Percentiles rank a stretch among this genome's conserved stretches.
Conservation (phyloP, 2,797 vertebrate genomes). For the Strix occidentalis region DNA sequence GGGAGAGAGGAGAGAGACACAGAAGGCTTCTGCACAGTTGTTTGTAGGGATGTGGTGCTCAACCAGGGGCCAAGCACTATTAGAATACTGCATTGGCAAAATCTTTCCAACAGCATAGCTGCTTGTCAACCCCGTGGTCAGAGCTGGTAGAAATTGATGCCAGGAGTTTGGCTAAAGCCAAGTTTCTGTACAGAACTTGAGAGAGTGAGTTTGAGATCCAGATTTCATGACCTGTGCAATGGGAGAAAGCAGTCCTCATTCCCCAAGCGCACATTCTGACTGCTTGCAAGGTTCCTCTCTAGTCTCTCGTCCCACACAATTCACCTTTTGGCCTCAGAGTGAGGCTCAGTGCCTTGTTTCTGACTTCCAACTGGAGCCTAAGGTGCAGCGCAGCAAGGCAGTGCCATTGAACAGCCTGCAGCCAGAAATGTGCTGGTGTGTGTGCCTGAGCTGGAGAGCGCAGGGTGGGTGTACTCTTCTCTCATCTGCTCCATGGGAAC, state of each 20-base stretch:
- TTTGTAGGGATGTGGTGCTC: not conserved
- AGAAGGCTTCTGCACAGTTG: not conserved
- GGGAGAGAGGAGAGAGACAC: conserved; percentile 55
- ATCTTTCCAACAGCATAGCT: not conserved
- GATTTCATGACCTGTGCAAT: not conserved
- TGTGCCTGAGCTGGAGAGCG: not conserved
- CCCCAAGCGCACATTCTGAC: rapidly evolving
- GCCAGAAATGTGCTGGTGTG: not conserved
- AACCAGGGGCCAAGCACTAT: not conserved
- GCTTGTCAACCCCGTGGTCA: not conserved
- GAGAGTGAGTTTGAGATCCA: not conserved
- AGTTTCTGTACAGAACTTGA: not conserved
- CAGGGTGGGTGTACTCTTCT: not conserved
- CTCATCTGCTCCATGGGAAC: not conserved
- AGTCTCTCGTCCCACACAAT: not conserved
- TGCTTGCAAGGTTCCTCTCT: not conserved
- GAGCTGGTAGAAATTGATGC: not conserved
- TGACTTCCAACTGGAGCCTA: not conserved
- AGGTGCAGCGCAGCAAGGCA: not conserved
- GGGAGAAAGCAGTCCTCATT: not conserved
- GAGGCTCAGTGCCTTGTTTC: rapidly evolving
- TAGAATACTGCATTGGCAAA: not conserved
- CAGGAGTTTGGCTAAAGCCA: not conserved
- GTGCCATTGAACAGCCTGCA: not conserved
- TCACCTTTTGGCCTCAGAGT: not conserved